Evolutionary conservation across 2,113 vertebrate genomes (phyloP), one percentile per base, ranked within the genome.

Genomic region (Reinhardtius hippoglossoides): DNA sequence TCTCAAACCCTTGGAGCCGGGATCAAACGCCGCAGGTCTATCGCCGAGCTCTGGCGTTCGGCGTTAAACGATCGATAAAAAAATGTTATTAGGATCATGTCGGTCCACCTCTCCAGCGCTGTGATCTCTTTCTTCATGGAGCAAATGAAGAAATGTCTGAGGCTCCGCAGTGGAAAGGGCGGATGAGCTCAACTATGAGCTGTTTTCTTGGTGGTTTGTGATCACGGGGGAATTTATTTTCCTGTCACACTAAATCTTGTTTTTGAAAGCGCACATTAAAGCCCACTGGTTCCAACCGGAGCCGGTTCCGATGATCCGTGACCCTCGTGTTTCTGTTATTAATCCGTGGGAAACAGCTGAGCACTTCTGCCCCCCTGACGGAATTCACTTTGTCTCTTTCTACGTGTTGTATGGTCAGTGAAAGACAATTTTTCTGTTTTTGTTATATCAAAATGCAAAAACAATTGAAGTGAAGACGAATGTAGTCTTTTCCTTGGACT

Each of bases 61-160:
- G 50, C 27, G 68, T 82, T 81, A 87, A 91, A 83, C 59, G 37
- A 91, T 88, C 83, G 85, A 84, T 91, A 87, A 91, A 48, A 48
- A 87, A 90, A 74, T 71, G 73, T 74, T 74, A 88, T 78, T 67
- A 67, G 79, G 74, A 84, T 82, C 64, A 56, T 84, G 83, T 81
- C 48, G 52, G 61, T 15, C 26, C 58, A 71, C 69, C 64, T 79
- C 58, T 86, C 76, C 80, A 76, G 21, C 46, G 9, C 81, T 86
- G 21, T 78, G 76, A 89, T 88, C 76, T 62, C 63, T 40, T 31
- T 42, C 80, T 71, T 80, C 54, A 67, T 58, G 50, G 73, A 79
- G 50, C 69, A 78, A 81, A 67, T 69, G 37, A 81, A 48, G 46
- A 46, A 54, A 66, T 21, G 71, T 81, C 40, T 75, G 76, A 81